These are phyloP conservation scores for Panopea generosa DNA, from an alignment of 2,888 invertebrate species.

Conservation along the genomic window DNA sequence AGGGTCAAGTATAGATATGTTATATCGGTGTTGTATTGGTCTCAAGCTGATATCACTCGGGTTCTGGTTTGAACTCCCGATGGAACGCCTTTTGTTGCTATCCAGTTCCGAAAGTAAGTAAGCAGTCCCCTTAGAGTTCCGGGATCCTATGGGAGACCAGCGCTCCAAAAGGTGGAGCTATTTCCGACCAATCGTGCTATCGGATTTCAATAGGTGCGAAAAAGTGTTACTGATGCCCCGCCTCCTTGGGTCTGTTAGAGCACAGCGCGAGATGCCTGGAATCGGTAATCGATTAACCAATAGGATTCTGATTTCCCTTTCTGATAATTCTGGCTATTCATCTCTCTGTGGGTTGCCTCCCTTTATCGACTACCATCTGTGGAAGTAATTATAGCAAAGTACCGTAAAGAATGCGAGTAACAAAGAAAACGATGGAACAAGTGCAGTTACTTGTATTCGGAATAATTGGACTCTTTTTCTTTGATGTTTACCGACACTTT, in stretches of 20 bases:
- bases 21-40: constrained; percentile 58
- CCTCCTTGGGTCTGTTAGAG: constrained; percentile 52
- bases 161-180: constrained; percentile 58
- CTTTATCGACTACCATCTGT: constrained; percentile 57
- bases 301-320: constrained; percentile 24
- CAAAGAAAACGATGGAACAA: constrained; percentile 55
- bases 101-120: constrained; percentile 72
- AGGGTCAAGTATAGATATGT: constrained; percentile 60
- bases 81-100: constrained; percentile 83
- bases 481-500: constrained; percentile 42
- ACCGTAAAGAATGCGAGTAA: constrained; percentile 55
- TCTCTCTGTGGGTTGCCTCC: constrained; percentile 39
- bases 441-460: constrained; percentile 54
- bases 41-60: constrained; percentile 67
- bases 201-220: constrained; percentile 61
- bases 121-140: constrained; percentile 69
- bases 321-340: constrained; percentile 1
- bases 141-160: constrained; percentile 70
- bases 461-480: constrained; percentile 46
- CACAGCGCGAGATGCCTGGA: constrained; percentile 57
- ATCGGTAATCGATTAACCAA: constrained; percentile 63
- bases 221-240: constrained; percentile 42
- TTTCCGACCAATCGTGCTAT: constrained; percentile 55
- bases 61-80: constrained; percentile 77
- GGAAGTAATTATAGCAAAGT: constrained; percentile 53